These are phyloP conservation scores for Platycercus adscitus DNA, from an alignment of 2,113 vertebrate genomes.

Conservation along the genomic window DNA sequence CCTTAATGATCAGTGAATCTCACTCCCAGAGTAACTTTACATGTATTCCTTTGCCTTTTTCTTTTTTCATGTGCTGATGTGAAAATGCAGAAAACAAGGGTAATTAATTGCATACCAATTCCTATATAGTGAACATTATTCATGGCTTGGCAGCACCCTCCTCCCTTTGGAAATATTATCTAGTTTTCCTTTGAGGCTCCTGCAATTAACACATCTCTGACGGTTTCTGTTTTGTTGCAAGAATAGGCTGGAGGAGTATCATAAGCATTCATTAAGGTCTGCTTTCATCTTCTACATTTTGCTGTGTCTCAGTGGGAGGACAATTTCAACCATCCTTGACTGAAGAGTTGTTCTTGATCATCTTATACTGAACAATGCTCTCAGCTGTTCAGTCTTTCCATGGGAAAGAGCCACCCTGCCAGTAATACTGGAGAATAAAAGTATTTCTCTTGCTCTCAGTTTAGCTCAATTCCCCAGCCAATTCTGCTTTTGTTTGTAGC, in stretches of 20 bases:
- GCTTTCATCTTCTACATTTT: neutral
- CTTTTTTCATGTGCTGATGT: neutral
- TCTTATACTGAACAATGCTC: neutral
- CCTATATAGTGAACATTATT: neutral
- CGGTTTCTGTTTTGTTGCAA: neutral
- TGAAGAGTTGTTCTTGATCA: neutral
- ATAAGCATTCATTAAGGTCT: neutral
- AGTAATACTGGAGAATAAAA: neutral
- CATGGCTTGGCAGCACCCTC: neutral
- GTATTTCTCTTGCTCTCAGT: neutral
- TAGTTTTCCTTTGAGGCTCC: neutral
- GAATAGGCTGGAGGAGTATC: neutral
- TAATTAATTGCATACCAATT: neutral
- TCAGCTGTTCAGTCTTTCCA: neutral
- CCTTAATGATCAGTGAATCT: neutral
- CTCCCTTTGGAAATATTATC: neutral
- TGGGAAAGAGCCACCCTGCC: neutral
- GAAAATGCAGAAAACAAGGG: neutral
- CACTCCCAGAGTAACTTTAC: neutral
- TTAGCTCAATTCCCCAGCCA: fast-evolving
- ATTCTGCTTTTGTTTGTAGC: neutral
- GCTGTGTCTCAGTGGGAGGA: neutral
- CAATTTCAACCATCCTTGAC: neutral
- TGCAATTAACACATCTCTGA: neutral
- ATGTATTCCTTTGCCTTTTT: neutral